phyloP scores from a whole-genome alignment of 1,140 invertebrate genomes.

The Anthonomus grandis region DNA sequence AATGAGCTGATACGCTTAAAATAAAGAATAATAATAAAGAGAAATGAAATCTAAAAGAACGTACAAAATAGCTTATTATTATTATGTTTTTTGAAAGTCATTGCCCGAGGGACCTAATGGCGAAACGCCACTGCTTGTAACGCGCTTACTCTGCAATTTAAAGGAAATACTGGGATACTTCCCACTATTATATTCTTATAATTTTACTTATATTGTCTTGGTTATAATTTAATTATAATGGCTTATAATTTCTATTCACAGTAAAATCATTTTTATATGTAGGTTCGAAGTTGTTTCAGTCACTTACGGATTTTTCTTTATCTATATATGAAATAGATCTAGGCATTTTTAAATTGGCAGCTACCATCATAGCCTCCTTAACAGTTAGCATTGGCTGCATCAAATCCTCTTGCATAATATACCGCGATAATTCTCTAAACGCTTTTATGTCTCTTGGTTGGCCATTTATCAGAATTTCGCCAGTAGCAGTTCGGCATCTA shows the following conservation, averaged over 20 bases:
- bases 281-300: not conserved
- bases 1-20: no score
- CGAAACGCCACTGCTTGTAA: no score
- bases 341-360: constrained; percentile 83
- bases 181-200: no score
- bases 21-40: no score
- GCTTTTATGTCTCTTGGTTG: constrained; percentile 66
- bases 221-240: not conserved
- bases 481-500: constrained; percentile 52
- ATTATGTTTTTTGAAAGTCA: no score
- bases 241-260: not conserved
- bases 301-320: constrained; percentile 70
- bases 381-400: constrained; percentile 83
- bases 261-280: not conserved
- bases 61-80: no score
- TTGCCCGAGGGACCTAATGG: no score
- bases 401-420: constrained; percentile 94
- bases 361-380: constrained; percentile 78
- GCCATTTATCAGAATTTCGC: constrained; percentile 71
- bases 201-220: no score
- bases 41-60: no score
- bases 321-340: constrained; percentile 58
- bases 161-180: no score
- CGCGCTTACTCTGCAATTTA: no score
- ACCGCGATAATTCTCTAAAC: constrained; percentile 85